Base-by-base conservation (phyloP, 1,140 invertebrate genomes). In the Eumeta japonica region DNA sequence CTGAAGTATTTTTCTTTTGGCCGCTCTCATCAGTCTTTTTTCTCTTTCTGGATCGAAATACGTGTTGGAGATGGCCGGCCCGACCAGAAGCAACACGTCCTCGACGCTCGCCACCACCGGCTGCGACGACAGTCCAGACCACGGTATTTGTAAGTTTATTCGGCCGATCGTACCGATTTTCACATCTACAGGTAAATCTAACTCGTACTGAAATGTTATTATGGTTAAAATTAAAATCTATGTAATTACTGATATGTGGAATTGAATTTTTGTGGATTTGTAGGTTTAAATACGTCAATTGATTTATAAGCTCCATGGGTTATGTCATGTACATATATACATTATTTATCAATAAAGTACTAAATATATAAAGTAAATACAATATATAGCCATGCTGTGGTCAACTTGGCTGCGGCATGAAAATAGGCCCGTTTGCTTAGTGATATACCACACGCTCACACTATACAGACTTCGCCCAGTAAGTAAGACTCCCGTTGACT, bases 161-260 rank as follows among this genome's bases (percentile, higher is more conserved):
- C 84, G 85, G 20, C 88, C 88, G 40, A 90, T 82, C 12, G 84
- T 81, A 33, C 88, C 88, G 37, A 84, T 83, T 71, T 88, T 87
- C 15, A 91, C 86, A 75, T 88, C 88, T 40, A 92, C 86, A 3
- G 88, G 88, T 40, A 90, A 65, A 55, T 88, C 84, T 20, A 90
- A 67, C 59, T 89, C 86, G 56, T 87, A 88, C 87, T 90, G 67
- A 35, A 83, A 83, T 41, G 10, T n/a, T n/a, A n/a, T n/a, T n/a
- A n/a, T n/a, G n/a, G n/a, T n/a, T n/a, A n/a, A n/a, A n/a, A 12
- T 11, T 9, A 31, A 7, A 24, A 7, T 7, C 20, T n/a, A n/a
- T 24, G 7, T 24, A 24, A 24, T 24, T n/a, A 24, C 7, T 24
- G 20, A 24, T n/a, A 7, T n/a, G 20, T 7, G 20, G 20, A 24